Conservation (phyloP, 2,888 invertebrate genomes). For the Mamestra brassicae region DNA sequence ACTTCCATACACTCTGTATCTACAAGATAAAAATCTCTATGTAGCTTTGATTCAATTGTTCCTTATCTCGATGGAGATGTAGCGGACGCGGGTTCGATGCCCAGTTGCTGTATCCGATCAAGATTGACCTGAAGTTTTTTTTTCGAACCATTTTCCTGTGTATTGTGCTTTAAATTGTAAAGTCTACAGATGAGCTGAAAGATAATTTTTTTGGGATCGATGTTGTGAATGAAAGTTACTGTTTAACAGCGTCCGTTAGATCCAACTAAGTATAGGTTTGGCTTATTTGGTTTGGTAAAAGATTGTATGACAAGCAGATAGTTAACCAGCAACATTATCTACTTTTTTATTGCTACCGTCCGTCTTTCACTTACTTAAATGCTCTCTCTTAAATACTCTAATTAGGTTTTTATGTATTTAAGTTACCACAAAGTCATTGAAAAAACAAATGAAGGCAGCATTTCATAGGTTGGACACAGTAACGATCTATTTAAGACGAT, state of each 20-base stretch:
- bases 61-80: conserved; percentile 78
- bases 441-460: neutral
- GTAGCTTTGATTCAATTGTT: conserved; percentile 80
- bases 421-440: too few relatives aligned
- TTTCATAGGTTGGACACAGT: neutral
- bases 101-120: conserved; percentile 64
- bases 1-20: conserved; percentile 55
- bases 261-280: conserved; percentile 9
- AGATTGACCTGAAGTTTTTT: conserved; percentile 34
- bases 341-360: neutral
- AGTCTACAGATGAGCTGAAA: conserved; percentile 44
- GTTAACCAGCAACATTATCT: neutral
- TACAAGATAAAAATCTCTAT: conserved; percentile 63
- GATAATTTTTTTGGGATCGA: conserved; percentile 32
- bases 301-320: conserved; percentile 7
- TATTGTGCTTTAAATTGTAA: conserved; percentile 54
- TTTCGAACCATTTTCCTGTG: conserved; percentile 39
- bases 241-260: conserved; percentile 21
- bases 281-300: neutral
- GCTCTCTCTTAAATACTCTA: neutral
- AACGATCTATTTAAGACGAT: too few relatives aligned
- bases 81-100: conserved; percentile 77
- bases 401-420: conserved; percentile 2
- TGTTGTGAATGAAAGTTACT: conserved; percentile 29
- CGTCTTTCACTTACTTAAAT: too few relatives aligned